Conservation (phyloP, 2,888 invertebrate species). For the Deilephila porcellus region DNA sequence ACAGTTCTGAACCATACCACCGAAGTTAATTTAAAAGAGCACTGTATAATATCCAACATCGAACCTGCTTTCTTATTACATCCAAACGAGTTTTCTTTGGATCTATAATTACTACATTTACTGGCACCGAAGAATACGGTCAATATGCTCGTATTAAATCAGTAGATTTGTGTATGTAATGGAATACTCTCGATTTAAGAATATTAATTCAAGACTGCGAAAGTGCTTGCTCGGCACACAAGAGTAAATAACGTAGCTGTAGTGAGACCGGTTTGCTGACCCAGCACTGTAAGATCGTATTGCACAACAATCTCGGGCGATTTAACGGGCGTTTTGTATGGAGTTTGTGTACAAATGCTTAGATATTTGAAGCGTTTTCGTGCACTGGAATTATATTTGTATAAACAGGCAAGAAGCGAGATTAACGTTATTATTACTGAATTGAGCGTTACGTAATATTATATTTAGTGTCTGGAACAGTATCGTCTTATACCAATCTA, state of each 20-base stretch:
- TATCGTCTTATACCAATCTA: too few relatives aligned
- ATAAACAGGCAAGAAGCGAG: not conserved
- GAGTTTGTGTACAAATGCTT: slow-evolving; percentile 27
- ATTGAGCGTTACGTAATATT: not conserved
- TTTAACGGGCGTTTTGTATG: slow-evolving; percentile 36
- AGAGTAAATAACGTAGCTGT: slow-evolving; percentile 24
- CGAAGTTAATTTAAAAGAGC: not conserved
- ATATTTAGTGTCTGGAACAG: too few relatives aligned
- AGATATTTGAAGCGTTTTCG: slow-evolving; percentile 27
- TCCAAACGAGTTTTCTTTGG: not conserved
- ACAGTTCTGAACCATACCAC: not conserved
- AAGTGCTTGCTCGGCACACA: slow-evolving; percentile 23
- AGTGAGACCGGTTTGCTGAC: slow-evolving; percentile 50
- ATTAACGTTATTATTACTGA: not conserved
- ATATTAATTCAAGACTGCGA: slow-evolving; percentile 27
- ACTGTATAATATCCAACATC: not conserved
- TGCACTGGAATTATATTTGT: not conserved
- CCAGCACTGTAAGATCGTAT: slow-evolving; percentile 45
- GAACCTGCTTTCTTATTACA: not conserved
- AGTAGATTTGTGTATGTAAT: not conserved
- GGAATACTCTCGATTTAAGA: slow-evolving; percentile 19
- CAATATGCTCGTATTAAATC: not conserved
- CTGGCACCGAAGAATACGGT: not conserved
- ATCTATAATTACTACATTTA: not conserved
- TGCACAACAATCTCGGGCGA: slow-evolving; percentile 46